Evolutionary conservation across 2,888 invertebrate genomes (phyloP).

Genomic region (Chironomus riparius): DNA sequence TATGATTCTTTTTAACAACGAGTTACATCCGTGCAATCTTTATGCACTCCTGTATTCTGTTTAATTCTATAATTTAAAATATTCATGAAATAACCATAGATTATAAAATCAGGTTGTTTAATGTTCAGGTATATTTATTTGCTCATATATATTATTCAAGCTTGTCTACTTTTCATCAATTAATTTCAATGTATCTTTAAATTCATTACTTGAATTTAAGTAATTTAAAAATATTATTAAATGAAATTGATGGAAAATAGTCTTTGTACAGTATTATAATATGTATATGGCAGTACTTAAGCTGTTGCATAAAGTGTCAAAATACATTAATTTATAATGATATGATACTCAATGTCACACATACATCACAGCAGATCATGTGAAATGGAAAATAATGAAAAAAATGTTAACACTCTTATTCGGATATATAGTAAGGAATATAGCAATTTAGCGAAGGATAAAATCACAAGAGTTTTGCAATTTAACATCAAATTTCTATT

Average conservation of each 20-base stretch:
- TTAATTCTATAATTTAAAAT: not conserved
- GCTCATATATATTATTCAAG: too few species aligned
- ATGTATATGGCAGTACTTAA: not conserved
- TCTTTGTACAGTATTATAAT: too few species aligned
- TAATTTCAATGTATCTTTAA: too few species aligned
- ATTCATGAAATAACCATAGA: too few species aligned
- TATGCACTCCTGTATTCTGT: not conserved
- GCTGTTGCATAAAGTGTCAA: slow-evolving; percentile 9
- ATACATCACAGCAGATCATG: not conserved
- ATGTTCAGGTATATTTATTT: not conserved
- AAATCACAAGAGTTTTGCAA: not conserved
- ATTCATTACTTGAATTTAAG: too few species aligned
- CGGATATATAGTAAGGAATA: not conserved
- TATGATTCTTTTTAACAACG: not conserved
- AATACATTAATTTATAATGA: slow-evolving; percentile 18
- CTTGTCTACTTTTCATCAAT: too few species aligned
- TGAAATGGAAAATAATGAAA: not conserved
- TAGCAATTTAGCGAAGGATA: too few species aligned
- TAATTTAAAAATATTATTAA: too few species aligned
- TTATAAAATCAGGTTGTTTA: not conserved
- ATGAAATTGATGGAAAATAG: too few species aligned
- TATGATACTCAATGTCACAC: slow-evolving; percentile 6
- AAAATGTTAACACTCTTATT: not conserved
- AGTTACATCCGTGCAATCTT: not conserved
- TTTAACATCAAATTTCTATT: too few species aligned